These are phyloP conservation scores for Rostratula benghalensis DNA, from an alignment of 2,113 vertebrate species.

Conservation along the genomic window DNA sequence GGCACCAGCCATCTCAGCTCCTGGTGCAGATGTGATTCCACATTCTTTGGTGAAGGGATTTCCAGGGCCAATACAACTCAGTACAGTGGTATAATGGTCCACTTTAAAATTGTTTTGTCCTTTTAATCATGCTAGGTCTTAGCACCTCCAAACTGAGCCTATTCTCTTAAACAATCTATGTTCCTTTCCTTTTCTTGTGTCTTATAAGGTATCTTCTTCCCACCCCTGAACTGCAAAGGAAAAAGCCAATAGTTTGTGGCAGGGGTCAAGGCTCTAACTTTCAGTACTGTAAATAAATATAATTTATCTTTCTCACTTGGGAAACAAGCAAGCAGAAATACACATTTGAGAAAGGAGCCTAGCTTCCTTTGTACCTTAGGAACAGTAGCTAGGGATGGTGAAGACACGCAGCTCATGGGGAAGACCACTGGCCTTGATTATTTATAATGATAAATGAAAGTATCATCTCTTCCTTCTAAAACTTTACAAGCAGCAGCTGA, in stretches of 20 bases:
- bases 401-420: not conserved
- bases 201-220: not conserved
- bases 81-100: too few species aligned
- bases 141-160: not conserved
- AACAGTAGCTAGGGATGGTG: not conserved
- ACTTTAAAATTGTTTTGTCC: not conserved
- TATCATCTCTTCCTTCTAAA: not conserved
- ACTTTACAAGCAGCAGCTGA: not conserved
- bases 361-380: not conserved
- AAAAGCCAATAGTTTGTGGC: not conserved
- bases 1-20: rapidly evolving
- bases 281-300: not conserved
- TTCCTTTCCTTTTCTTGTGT: not conserved
- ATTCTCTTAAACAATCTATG: not conserved
- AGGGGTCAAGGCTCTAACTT: not conserved
- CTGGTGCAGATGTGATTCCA: not conserved
- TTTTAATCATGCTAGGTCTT: not conserved
- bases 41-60: not conserved
- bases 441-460: not conserved
- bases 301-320: not conserved
- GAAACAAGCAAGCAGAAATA: not conserved
- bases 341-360: not conserved
- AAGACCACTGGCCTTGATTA: not conserved
- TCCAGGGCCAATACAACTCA: not conserved
- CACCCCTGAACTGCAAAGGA: not conserved